Evolutionary conservation across 2,797 vertebrate genomes (phyloP).

Genomic region (Menidia menidia): DNA sequence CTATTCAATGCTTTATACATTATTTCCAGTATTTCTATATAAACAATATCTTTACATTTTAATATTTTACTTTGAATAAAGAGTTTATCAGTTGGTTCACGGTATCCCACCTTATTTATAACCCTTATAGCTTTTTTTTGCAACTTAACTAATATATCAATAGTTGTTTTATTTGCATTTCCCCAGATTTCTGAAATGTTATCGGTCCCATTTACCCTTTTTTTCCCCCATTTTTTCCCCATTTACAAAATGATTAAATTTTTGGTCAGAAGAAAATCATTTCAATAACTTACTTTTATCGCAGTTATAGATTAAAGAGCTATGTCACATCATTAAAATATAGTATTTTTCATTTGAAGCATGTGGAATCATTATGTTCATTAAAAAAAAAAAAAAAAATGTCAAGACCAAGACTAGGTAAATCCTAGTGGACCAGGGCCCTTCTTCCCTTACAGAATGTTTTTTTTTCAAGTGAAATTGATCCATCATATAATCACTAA

Average conservation of each 20-base stretch:
- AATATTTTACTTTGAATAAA: too few relatives aligned
- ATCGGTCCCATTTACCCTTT: too few relatives aligned
- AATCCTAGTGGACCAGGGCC: conserved; percentile 56
- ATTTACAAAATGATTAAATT: conserved; percentile 41
- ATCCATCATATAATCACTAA: conserved; percentile 36
- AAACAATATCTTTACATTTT: too few relatives aligned
- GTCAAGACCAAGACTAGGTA: conserved; percentile 68
- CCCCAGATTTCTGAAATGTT: too few relatives aligned
- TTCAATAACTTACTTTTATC: conserved; percentile 48
- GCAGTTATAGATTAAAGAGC: conserved; percentile 50
- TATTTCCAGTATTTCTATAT: too few relatives aligned
- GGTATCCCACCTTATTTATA: too few relatives aligned
- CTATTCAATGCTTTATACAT: too few relatives aligned
- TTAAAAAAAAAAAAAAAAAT: not conserved
- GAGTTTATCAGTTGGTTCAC: too few relatives aligned
- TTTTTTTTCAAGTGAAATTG: conserved; percentile 48
- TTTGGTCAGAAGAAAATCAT: conserved; percentile 42
- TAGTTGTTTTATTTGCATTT: too few relatives aligned
- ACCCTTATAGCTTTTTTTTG: too few relatives aligned
- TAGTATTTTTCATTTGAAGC: conserved; percentile 8
- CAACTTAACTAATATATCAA: too few relatives aligned
- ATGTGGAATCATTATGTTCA: not conserved
- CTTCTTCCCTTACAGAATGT: conserved; percentile 28
- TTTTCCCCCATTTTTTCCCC: conserved; percentile 18
- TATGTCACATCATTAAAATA: conserved; percentile 27